Evolutionary conservation across 2,113 vertebrate species (phyloP), one percentile per base, ranked within the genome.

Genomic region (Nicator chloris): DNA sequence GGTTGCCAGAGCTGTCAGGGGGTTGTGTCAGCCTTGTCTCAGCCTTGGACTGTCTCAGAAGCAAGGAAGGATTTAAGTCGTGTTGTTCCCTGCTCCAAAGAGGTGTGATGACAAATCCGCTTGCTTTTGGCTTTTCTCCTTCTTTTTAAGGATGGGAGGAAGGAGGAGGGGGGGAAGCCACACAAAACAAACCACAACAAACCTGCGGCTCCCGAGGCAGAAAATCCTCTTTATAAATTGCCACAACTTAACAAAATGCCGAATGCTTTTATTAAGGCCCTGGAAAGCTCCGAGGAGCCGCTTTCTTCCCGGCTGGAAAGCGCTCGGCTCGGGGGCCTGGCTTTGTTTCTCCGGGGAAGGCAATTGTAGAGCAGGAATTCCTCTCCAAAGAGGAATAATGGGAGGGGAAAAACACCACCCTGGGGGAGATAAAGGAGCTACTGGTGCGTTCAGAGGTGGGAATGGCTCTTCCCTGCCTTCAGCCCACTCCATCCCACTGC

Each of bases 221-320:
- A 96, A 90, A 96, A 94, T 70, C 91, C 86, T 95, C 86, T 87
- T 92, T 40, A 23, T 76, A 84, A 87, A 60, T 70, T 79, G 83
- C 66, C 4, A 3, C 76, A 68, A 81, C 68, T 83, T 76, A 82
- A 86, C 35, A 27, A 45, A 81, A 39, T 0, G 54, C 64, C 42
- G 40, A 92, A 88, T 20, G 85, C 90, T 86, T 93, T 95, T 49
- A 68, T 94, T 82, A 65, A 51, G 33, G 56, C 21, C 6, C 35
- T 13, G 80, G 44, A 68, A 71, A 35, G 53, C 89, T 90, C 63
- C 35, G 15, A 80, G 90, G 91, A 91, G 76, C 82, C 4, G 57
- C 59, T 73, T 91, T 91, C 51, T 73, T 64, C 68, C 64, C 6
- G 1, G 22, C 60, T 95, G 83, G 71, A 77, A 87, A 65, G 69